Evolutionary conservation across 2,113 vertebrate species (phyloP), one percentile per base, ranked within the genome.

Genomic region (Cisticola juncidis): DNA sequence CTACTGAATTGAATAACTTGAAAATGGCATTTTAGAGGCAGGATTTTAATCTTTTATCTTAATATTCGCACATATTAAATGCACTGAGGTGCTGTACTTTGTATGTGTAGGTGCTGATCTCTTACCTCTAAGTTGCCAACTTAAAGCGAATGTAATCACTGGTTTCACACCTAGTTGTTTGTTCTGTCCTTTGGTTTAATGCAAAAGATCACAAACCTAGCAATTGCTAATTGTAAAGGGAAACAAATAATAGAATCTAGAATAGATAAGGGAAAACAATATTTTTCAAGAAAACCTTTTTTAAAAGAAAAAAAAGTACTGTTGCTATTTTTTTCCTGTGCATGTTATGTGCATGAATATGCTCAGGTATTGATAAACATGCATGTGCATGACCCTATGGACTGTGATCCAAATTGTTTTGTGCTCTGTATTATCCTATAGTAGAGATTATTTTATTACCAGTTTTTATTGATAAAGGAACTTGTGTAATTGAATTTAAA

Each of bases 351-450:
- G 96, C 92, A 90, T 97, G 98, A 86, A 50, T 62, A 11, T 69
- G 65, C 53, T 94, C 85, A 94, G 95, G 16, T 96, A 84, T 53
- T 96, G 96, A 14, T 96, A 42, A 48, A 80, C 35, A 13, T 92
- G 98, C 98, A 98, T 97, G 98, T 97, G 98, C 98, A 98, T 98
- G 98, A 96, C 57, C 85, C 96, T 53, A 8, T 90, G 96, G 68
- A 92, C 84, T 86, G 73, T 92, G 96, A 53, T 90, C 90, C 94
- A 92, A 85, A 78, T 95, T 96, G 95, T 86, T 95, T 92, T 96
- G 89, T 97, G 89, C 64, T 94, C 95, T 97, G 77, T 97, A 86
- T 96, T 97, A 93, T 29, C 70, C 73, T 70, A 31, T 81, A 48
- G 90, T 71, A 97, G 81, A 95, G 96, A 80, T 95, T 71, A 64